Evolutionary conservation across 2,888 invertebrate species (phyloP).

Genomic region (Byasa hedistus): DNA sequence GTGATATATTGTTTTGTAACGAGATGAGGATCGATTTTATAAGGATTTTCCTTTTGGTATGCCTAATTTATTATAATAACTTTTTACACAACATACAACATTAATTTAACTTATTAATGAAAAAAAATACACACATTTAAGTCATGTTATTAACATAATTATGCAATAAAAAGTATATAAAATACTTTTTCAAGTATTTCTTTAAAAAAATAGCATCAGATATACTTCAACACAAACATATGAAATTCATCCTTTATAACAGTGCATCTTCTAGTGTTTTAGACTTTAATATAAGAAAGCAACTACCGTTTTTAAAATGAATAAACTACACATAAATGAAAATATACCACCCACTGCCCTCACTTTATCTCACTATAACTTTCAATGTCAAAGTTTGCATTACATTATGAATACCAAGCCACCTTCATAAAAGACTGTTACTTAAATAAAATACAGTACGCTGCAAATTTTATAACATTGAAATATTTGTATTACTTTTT

Average conservation of each 20-base stretch:
- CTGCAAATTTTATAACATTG: not conserved
- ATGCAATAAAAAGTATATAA: no score
- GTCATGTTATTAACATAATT: not conserved
- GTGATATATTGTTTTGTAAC: constrained; percentile 51
- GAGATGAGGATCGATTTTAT: constrained; percentile 67
- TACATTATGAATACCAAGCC: not conserved
- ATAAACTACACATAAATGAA: not conserved
- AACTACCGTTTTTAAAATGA: not conserved
- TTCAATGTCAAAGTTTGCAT: constrained; percentile 27
- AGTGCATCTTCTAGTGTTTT: no score
- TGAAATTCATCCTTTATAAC: no score
- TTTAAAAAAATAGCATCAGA: no score
- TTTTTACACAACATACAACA: not conserved
- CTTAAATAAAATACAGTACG: not conserved
- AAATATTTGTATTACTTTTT: not conserved
- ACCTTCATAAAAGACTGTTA: not conserved
- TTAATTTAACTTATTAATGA: not conserved
- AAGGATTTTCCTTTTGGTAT: constrained; percentile 72
- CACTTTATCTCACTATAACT: constrained; percentile 6
- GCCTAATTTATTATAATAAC: constrained; percentile 28
- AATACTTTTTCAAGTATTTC: no score
- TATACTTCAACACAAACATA: no score
- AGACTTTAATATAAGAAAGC: no score
- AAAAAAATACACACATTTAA: no score
- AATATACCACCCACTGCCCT: constrained; percentile 18